phyloP scores from a whole-genome alignment of 2,797 vertebrate genomes.

The Mionectes olivaceus region DNA sequence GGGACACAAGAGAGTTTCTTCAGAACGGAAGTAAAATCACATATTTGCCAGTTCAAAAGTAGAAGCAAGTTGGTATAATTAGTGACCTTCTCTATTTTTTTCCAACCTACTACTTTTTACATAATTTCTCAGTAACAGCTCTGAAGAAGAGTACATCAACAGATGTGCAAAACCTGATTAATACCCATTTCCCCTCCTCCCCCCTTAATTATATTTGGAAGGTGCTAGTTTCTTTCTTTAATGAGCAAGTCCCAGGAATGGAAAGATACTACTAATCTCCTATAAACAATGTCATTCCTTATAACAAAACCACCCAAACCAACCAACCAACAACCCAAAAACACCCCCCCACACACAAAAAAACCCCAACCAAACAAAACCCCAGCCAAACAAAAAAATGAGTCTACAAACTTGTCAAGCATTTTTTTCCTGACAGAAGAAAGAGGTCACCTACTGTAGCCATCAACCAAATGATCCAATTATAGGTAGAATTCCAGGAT shows the following conservation, averaged over 20 bases:
- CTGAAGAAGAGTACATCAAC: background rate
- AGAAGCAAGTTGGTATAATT: background rate
- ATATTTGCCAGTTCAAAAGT: background rate
- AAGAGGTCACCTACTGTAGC: background rate
- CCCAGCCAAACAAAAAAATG: background rate
- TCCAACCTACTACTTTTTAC: background rate
- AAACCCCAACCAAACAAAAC: too few species aligned
- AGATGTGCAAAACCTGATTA: background rate
- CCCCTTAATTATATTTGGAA: background rate
- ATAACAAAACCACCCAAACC: too few species aligned
- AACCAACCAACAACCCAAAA: too few species aligned
- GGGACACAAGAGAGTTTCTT: background rate
- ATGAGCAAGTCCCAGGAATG: too few species aligned
- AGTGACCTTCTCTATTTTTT: background rate
- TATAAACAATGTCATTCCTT: too few species aligned
- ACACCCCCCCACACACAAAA: too few species aligned
- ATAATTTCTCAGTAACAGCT: background rate
- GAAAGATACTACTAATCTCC: too few species aligned
- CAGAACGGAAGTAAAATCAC: background rate
- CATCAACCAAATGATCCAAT: background rate
- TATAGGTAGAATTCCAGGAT: background rate
- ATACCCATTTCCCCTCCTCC: too few species aligned
- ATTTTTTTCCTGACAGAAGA: background rate
- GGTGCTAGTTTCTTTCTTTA: background rate
- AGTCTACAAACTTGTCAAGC: background rate